Percentiles rank a stretch among this genome's conserved stretches.
These are phyloP conservation scores for Seriola aureovittata DNA, from an alignment of 2,113 vertebrate genomes.

Conservation along the genomic window DNA sequence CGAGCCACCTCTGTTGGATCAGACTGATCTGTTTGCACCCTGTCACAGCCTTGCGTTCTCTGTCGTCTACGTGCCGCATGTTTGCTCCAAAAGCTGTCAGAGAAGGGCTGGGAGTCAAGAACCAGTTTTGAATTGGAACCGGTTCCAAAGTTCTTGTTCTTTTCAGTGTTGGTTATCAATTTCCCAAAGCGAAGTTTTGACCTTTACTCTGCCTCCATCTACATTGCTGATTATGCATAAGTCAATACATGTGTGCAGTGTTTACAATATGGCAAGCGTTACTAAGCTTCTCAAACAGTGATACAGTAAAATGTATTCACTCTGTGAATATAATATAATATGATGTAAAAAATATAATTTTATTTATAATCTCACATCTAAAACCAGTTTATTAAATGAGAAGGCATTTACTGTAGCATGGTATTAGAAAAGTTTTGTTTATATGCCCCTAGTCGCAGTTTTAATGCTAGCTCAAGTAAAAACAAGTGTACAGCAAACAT, in stretches of 20 bases:
- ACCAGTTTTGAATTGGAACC: conserved; percentile 1
- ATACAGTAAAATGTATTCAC: no score
- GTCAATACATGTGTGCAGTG: background rate
- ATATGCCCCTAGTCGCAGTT: background rate
- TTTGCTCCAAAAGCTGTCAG: conserved; percentile 31
- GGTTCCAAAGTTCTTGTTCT: background rate
- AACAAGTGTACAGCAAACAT: background rate
- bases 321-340: no score
- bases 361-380: no score
- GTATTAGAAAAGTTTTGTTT: background rate
- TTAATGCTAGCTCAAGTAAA: background rate
- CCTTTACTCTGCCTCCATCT: background rate
- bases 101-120: background rate
- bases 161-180: conserved; percentile 5
- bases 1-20: conserved; percentile 64
- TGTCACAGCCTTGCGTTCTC: conserved; percentile 34
- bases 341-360: no score
- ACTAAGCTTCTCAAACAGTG: background rate
- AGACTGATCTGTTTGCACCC: conserved; percentile 40
- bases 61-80: conserved; percentile 14
- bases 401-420: background rate
- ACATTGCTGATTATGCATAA: background rate
- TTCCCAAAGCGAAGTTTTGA: conserved; percentile 32
- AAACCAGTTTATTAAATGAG: no score
- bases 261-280: conserved; percentile 12